Conservation (phyloP, 2,113 vertebrate genomes). For the cat (Felis catus) region DNA sequence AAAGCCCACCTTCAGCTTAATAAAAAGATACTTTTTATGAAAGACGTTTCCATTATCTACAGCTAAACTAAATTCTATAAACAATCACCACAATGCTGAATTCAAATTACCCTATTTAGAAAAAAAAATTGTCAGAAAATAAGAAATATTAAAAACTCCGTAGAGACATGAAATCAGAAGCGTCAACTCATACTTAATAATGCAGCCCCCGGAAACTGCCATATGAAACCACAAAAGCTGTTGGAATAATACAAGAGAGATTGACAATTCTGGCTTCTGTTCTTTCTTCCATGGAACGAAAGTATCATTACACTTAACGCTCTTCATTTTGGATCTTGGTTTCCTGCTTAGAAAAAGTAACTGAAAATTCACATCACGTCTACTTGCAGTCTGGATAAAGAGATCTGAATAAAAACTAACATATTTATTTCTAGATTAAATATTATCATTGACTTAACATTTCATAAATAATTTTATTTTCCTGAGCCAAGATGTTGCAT, state of each 20-base stretch:
- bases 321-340: not conserved
- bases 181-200: conserved; percentile 25
- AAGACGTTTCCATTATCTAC: conserved; percentile 57
- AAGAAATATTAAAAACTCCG: conserved; percentile 58
- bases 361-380: not conserved
- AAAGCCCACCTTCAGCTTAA: conserved; percentile 63
- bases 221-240: not conserved
- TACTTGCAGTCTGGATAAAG: not conserved
- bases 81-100: conserved; percentile 68
- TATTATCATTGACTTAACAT: not conserved
- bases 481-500: not conserved
- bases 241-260: conserved; percentile 24
- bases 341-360: conserved; percentile 56
- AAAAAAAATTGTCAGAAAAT: conserved; percentile 55
- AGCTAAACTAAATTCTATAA: conserved; percentile 60
- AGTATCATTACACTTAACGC: not conserved
- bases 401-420: not conserved
- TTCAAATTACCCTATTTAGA: conserved; percentile 60
- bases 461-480: not conserved
- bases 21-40: conserved; percentile 58
- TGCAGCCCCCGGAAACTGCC: not conserved
- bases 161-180: conserved; percentile 52
- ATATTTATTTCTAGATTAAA: not conserved
- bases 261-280: not conserved
- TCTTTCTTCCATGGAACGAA: not conserved